Evolutionary conservation across 2,797 vertebrate genomes (phyloP), one percentile per base, ranked within the genome.

Genomic region (Pseudochirops corinnae): DNA sequence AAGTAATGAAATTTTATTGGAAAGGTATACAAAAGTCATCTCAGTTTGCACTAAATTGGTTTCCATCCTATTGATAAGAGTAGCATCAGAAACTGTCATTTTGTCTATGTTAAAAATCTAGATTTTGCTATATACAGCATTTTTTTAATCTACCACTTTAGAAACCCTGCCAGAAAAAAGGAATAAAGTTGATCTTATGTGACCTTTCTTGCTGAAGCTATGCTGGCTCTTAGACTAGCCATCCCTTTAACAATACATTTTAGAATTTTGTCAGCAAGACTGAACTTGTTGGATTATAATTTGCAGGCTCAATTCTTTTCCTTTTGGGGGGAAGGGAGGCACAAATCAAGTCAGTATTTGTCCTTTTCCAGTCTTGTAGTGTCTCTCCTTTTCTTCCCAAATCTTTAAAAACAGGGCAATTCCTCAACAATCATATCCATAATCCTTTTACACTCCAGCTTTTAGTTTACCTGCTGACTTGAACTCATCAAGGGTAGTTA

Each of bases 391-490:
- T 55, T 92, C 29, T 53, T 31, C 91, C 26, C 5, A 5, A 4
- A 28, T 0, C 24, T 91, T 74, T 94, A 31, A 46, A 13, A 56
- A 55, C 39, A 56, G 92, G 14, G 11, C 39, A 62, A 90, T 62
- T 5, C 90, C 0, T 53, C 33, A 18, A 50, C 4, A 91, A 10
- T 24, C 91, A 90, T 92, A 4, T 28, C 21, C 10, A 53, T 9
- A 90, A 58, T 46, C 46, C 26, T 87, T 58, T 21, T 91, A 1
- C 53, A 33, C 53, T 12, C 29, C 60, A 60, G n/a, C 12, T 57
- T 92, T 95, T n/a, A 56, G 29, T 93, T 94, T 50, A n/a, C 9
- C 58, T 91, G 50, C 55, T 92, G 39, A 62, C 16, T 2, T 92
- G 4, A 90, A 11, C 62, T 90, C 7, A 62, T 56, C 18, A 67